Evolutionary conservation across 2,797 vertebrate species (phyloP), one percentile per base, ranked within the genome.

Genomic region (Novumbra hubbsi): DNA sequence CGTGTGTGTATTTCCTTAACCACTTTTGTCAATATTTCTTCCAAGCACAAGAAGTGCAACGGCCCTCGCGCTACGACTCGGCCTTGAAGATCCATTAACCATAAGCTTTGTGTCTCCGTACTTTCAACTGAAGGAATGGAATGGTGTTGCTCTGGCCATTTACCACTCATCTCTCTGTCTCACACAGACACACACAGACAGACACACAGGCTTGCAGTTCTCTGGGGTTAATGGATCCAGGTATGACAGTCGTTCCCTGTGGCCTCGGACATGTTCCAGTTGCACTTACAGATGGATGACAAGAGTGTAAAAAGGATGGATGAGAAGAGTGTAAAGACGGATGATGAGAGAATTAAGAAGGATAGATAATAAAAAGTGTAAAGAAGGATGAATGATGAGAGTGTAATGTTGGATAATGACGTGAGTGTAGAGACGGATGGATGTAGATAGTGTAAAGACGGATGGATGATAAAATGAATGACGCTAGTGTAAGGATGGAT

Each of bases 121-220:
- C 55, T 3, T 21, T 21, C 55, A 14, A 57, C 24, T 24, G n/a
- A 21, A n/a, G n/a, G 55, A 57, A 57, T 57, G 24, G n/a, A 21
- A 57, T 24, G 55, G 3, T 57, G 55, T 12, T 57, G 55, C 55
- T 57, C 3, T 55, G 50, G 19, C 19, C 21, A 24, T 57, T 57
- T 21, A 57, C 55, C n/a, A 57, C 55, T 11, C 41, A 12, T 45
- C 41, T 45, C 34, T 38, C 34, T 38, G 3, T 38, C 3, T 38
- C 34, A 3, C 34, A 16, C 68, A 70, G 27, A 24, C 65, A 66
- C 32, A 28, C 52, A 65, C 55, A 5, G 70, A 71, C 73, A 67
- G 57, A 69, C 67, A 34, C 66, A 45, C 68, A 52, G 63, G 6
- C 38, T 19, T 21, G 41, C 80, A 1, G 28, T 57, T 11, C 55